Percentiles rank a stretch among this genome's conserved stretches.
Evolutionary conservation across 2,888 invertebrate species (phyloP).

Genomic region (Endotricha flammealis): DNA sequence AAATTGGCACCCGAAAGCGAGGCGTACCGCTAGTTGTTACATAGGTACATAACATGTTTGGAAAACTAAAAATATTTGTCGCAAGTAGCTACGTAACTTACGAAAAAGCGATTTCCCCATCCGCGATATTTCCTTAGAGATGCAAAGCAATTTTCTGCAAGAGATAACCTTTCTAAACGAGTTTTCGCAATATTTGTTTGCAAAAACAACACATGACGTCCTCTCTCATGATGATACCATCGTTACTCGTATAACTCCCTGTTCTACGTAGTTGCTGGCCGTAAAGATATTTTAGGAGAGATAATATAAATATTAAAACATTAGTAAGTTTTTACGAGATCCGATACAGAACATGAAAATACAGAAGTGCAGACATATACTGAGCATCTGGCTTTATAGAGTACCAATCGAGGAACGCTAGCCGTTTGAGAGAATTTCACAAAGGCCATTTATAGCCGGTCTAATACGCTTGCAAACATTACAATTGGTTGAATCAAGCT

Average conservation of each 20-base stretch:
- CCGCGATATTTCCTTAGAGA: conserved; percentile 69
- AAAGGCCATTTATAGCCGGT: conserved; percentile 30
- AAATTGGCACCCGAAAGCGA: too few relatives aligned
- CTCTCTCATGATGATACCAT: conserved; percentile 21
- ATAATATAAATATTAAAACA: conserved; percentile 12
- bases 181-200: conserved; percentile 50
- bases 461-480: conserved; percentile 33
- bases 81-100: conserved; percentile 48
- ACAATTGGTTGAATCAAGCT: conserved; percentile 42
- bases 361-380: conserved; percentile 29
- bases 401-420: conserved; percentile 31
- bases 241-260: conserved; percentile 7
- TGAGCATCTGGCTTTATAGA: conserved; percentile 45
- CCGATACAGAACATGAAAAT: conserved; percentile 22
- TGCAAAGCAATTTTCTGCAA: conserved; percentile 72
- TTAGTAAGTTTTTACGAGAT: conserved; percentile 6
- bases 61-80: conserved; percentile 33
- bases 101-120: conserved; percentile 52
- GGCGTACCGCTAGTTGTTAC: too few relatives aligned
- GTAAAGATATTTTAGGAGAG: conserved; percentile 6
- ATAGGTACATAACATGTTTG: conserved; percentile 11
- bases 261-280: background rate
- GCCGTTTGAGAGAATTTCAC: conserved; percentile 29
- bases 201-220: conserved; percentile 31
- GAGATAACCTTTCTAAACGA: conserved; percentile 63